Conservation (phyloP, 2,888 invertebrate genomes). For the Temnothorax unifasciatus region DNA sequence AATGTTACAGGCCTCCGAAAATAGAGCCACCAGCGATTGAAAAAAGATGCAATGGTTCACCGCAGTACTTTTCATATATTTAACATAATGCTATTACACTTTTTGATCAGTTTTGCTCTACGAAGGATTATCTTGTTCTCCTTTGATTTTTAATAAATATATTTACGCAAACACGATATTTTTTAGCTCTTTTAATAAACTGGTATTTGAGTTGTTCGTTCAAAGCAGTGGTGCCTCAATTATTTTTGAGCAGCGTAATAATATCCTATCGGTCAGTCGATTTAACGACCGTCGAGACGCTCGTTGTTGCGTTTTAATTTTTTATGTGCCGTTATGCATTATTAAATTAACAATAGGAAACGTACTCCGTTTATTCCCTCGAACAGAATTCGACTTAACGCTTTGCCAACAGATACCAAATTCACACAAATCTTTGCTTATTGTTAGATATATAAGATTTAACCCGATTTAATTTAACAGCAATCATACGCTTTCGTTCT, state of each 20-base stretch:
- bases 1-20: background rate
- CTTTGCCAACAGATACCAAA: background rate
- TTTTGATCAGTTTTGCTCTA: conserved; percentile 5
- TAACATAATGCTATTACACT: background rate
- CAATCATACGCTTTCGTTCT: background rate
- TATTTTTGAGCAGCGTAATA: conserved; percentile 12
- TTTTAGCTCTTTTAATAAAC: background rate
- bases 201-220: background rate
- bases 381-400: conserved; percentile 22
- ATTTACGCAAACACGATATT: background rate
- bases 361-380: conserved; percentile 14
- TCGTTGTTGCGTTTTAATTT: conserved; percentile 49
- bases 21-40: background rate
- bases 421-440: conserved; percentile 7
- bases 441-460: background rate
- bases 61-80: background rate
- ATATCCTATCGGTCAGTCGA: background rate
- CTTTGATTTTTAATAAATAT: background rate
- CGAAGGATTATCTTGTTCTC: background rate
- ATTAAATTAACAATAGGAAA: conserved; percentile 34
- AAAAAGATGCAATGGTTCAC: background rate
- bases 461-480: background rate
- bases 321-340: conserved; percentile 51
- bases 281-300: conserved; percentile 34
- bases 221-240: conserved; percentile 10